A percentile compares a stretch with the other conserved stretches of the same genome.
Conservation (phyloP, 1,140 invertebrate species). For the Lysiphlebus fabarum region DNA sequence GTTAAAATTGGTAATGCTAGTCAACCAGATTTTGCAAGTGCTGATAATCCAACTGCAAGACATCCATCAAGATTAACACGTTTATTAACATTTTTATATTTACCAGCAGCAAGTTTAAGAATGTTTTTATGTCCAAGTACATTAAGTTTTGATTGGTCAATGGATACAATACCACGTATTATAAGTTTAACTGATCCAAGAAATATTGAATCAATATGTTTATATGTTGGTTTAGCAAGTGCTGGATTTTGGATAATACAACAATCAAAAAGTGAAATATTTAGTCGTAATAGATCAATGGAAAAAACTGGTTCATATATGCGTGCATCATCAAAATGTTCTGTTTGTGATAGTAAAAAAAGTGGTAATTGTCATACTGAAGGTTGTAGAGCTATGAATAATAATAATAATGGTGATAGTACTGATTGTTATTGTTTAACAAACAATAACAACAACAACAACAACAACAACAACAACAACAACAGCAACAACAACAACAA, state of each 20-base stretch:
- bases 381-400: slow-evolving; percentile 51
- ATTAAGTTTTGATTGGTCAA: slow-evolving; percentile 93
- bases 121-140: slow-evolving; percentile 78
- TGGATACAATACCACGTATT: slow-evolving; percentile 86
- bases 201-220: slow-evolving; percentile 68
- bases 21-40: slow-evolving; percentile 74
- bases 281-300: slow-evolving; percentile 16
- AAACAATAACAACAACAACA: slow-evolving; percentile 3
- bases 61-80: slow-evolving; percentile 68
- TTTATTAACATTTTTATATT: slow-evolving; percentile 80
- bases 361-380: slow-evolving; percentile 50
- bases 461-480: neutral
- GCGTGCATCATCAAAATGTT: slow-evolving; percentile 38
- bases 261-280: slow-evolving; percentile 32
- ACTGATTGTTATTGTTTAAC: slow-evolving; percentile 44
- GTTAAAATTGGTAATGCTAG: slow-evolving; percentile 47
- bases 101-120: slow-evolving; percentile 82
- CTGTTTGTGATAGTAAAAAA: slow-evolving; percentile 48
- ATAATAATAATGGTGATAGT: slow-evolving; percentile 54
- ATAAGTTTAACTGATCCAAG: slow-evolving; percentile 69
- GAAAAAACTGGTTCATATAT: slow-evolving; percentile 26
- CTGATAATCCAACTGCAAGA: slow-evolving; percentile 86
- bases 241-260: slow-evolving; percentile 42
- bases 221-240: slow-evolving; percentile 63
- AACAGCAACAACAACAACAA: slow-evolving; percentile 15